Conservation (phyloP, 2,113 vertebrate species). For the Ceyx cyanopectus region DNA sequence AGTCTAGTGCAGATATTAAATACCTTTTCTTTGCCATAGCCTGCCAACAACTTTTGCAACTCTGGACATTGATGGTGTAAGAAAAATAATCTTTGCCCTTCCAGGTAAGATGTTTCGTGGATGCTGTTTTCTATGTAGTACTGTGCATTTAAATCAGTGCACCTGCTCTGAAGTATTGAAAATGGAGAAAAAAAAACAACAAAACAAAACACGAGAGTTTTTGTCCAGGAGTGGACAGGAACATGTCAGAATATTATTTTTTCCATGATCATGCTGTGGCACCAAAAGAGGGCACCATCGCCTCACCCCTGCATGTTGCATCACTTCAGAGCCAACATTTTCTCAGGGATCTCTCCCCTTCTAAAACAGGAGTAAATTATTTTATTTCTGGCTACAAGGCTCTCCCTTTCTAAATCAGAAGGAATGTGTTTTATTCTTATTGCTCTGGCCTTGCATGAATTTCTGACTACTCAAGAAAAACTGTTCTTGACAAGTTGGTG, state of each 20-base stretch:
- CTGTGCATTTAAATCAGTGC: not conserved
- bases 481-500: not conserved
- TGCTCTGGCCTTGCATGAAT: not conserved
- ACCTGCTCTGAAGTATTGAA: not conserved
- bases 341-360: not conserved
- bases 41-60: slow-evolving; percentile 99
- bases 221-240: not conserved
- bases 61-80: slow-evolving; percentile 96
- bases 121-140: not conserved
- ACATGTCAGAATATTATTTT: not conserved
- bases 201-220: no score
- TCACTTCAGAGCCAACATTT: not conserved
- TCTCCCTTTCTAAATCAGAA: not conserved
- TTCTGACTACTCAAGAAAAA: not conserved
- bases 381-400: not conserved
- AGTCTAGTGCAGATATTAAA: slow-evolving; percentile 11
- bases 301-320: accelerated
- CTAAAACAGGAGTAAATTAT: not conserved
- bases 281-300: slow-evolving; percentile 66
- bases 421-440: not conserved
- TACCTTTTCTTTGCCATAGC: slow-evolving; percentile 74
- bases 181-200: not conserved
- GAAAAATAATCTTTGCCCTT: slow-evolving; percentile 99
- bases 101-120: slow-evolving; percentile 86
- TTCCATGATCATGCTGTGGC: not conserved